Percentiles rank a stretch among this genome's conserved stretches.
phyloP scores from a whole-genome alignment of 2,888 invertebrate genomes.

The Melinopterus prodromus region DNA sequence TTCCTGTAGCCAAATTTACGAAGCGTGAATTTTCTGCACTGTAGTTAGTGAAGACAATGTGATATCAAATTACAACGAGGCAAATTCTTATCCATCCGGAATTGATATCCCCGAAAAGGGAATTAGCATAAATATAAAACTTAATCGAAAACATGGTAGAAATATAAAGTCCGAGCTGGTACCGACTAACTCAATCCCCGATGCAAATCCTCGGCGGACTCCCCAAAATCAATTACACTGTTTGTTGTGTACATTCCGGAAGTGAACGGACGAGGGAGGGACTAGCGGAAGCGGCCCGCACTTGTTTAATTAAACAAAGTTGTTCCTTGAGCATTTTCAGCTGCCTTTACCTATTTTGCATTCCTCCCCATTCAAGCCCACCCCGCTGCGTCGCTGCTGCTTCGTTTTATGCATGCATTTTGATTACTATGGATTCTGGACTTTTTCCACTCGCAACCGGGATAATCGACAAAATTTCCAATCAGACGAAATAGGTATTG shows the following conservation, averaged over 20 bases:
- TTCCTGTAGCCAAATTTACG: too few relatives aligned
- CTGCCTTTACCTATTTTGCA: background rate
- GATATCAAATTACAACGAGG: background rate
- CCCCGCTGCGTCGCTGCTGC: background rate
- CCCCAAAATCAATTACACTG: background rate
- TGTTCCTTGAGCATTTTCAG: background rate
- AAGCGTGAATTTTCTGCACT: too few relatives aligned
- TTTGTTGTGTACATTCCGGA: slow-evolving; percentile 13
- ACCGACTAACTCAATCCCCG: slow-evolving; percentile 13
- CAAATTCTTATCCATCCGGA: background rate
- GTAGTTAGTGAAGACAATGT: too few relatives aligned
- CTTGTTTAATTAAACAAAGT: background rate
- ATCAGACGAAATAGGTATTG: background rate
- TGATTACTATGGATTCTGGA: background rate
- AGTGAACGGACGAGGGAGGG: slow-evolving; percentile 16
- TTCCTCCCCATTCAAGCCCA: background rate
- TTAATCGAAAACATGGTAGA: slow-evolving; percentile 12
- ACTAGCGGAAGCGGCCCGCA: slow-evolving; percentile 19
- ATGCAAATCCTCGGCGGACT: slow-evolving; percentile 11
- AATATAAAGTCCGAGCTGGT: slow-evolving; percentile 14
- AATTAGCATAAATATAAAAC: slow-evolving; percentile 4
- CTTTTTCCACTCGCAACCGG: background rate
- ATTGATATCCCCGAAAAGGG: background rate
- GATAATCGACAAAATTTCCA: background rate
- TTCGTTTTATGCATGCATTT: background rate